Base-by-base conservation (phyloP, 1,140 invertebrate genomes). In the Aphelenchoides avenae region DNA sequence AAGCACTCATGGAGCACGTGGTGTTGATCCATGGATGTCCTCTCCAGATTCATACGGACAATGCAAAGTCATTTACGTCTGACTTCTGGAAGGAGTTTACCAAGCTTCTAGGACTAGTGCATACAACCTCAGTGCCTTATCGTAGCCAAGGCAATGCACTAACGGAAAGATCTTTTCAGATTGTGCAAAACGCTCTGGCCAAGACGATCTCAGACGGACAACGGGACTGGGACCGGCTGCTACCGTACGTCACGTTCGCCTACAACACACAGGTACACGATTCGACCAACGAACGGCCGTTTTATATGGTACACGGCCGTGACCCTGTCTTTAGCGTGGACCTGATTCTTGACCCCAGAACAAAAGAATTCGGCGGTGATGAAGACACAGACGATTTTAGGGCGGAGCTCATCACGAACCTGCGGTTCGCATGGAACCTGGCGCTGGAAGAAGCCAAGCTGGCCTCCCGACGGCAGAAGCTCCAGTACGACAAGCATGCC, bases 331-430 rank as follows among this genome's bases (percentile, higher is more conserved):
- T 54, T 1, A 11, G 5, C 9, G 13, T 54, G 0, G 49, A 55
- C 9, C 44, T 34, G 29, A 27, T 54, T 1, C 24, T 54, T 0
- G 37, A 49, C 4, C 50, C 5, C 22, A 54, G 13, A 52, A 30
- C 13, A n/a, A n/a, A n/a, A n/a, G n/a, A n/a, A n/a, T n/a, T n/a
- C n/a, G n/a, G n/a, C n/a, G n/a, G n/a, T n/a, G n/a, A n/a, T n/a
- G n/a, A n/a, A n/a, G 52, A 54, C 24, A 11, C 52, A 11, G 36
- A 26, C 5, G 52, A 56, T 11, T 54, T 54, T 13, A 54, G 52
- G 26, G n/a, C 24, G 13, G 27, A 22, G 3, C 44, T 54, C n/a
- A 34, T 54, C 3, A 44, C 48, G 5, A 26, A 20, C 20, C 18
- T 54, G 3, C 15, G 46, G 26, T 18, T 49, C 27, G 52, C 52